phyloP scores from a whole-genome alignment of 53 echinoderm and acorn worm genomes.

The Patiria pectinifera region DNA sequence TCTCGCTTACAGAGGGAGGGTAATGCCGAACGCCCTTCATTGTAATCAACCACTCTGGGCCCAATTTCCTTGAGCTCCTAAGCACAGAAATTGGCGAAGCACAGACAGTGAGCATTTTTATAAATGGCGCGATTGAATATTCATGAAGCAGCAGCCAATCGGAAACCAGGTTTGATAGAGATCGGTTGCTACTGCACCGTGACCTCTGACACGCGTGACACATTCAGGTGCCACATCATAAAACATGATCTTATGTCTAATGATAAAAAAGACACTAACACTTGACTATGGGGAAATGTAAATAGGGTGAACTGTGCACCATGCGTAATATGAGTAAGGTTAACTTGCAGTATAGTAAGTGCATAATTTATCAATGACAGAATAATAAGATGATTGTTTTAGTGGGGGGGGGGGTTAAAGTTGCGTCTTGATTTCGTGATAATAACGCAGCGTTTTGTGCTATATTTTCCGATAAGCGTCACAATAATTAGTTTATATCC shows the following conservation, averaged over 20 bases:
- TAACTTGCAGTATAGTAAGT: no score
- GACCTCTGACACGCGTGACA: constrained; percentile 25
- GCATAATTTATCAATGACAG: no score
- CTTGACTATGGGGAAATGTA: neutral
- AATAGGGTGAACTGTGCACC: neutral
- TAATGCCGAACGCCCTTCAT: neutral
- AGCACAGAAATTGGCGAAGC: neutral
- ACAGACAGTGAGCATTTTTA: neutral
- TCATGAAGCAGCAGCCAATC: constrained; percentile 35
- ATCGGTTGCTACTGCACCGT: neutral
- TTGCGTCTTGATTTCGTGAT: no score
- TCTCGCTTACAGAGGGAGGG: neutral
- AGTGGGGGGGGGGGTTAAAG: no score
- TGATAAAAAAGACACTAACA: neutral
- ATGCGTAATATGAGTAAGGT: neutral
- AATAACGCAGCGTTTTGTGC: no score
- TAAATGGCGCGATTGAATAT: neutral
- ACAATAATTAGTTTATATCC: no score
- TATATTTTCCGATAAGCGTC: no score
- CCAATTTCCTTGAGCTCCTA: no score
- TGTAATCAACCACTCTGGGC: neutral
- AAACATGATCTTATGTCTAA: neutral
- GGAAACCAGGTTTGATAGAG: neutral
- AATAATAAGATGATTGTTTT: no score
- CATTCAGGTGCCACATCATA: constrained; percentile 4